Evolutionary conservation across 2,888 invertebrate species (phyloP).

Genomic region (Eupithecia abbreviata): DNA sequence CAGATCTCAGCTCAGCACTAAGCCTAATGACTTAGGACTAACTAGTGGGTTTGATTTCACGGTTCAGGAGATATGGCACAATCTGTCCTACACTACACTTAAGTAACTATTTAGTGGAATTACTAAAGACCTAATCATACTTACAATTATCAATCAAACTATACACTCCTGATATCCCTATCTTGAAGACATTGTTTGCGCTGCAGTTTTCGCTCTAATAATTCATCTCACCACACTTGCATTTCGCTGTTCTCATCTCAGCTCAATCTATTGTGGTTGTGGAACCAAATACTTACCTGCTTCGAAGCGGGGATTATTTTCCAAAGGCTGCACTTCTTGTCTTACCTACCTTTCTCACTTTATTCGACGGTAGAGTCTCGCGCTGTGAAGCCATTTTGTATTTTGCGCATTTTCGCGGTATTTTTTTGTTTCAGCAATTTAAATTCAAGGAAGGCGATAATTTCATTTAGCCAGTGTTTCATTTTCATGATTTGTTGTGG

Average conservation of each 20-base stretch:
- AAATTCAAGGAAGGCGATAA: constrained; percentile 32
- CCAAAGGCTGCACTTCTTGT: constrained; percentile 77
- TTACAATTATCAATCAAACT: background rate
- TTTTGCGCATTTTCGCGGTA: constrained; percentile 46
- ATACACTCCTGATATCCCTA: constrained; percentile 5
- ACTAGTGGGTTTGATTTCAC: background rate
- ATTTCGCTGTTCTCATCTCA: constrained; percentile 22
- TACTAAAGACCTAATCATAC: background rate
- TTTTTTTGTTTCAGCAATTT: constrained; percentile 47
- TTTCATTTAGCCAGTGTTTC: constrained; percentile 48
- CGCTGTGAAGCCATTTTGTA: constrained; percentile 64
- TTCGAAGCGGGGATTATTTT: constrained; percentile 76
- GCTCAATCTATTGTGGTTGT: constrained; percentile 54
- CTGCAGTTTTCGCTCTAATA: constrained; percentile 70
- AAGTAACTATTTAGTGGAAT: background rate
- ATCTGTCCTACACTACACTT: background rate
- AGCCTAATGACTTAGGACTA: background rate
- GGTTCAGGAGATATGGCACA: constrained; percentile 1
- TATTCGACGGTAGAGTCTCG: constrained; percentile 72
- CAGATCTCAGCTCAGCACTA: constrained; percentile 11
- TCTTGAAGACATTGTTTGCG: constrained; percentile 48
- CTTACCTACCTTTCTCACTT: constrained; percentile 66
- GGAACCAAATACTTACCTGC: constrained; percentile 48
- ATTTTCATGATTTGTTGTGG: constrained; percentile 70
- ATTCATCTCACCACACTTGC: constrained; percentile 43